Conservation (phyloP, 2,797 vertebrate species). For the Remorina albescens region DNA sequence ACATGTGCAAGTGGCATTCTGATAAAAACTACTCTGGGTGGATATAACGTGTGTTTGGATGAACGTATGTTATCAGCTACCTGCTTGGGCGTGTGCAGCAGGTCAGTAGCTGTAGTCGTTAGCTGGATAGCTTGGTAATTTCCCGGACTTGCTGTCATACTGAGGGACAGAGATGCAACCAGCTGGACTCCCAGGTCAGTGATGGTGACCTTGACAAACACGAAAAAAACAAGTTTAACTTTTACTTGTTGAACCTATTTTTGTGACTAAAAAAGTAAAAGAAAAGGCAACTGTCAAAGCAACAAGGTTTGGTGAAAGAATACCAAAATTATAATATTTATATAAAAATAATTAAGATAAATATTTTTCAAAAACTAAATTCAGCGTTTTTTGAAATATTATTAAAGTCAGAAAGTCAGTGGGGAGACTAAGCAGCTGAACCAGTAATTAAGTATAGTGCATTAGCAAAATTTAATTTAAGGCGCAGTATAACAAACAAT, state of each 20-base stretch:
- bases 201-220: conserved; percentile 87
- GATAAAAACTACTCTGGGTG: background rate
- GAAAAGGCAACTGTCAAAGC: background rate
- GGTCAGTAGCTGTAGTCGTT: conserved; percentile 88
- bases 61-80: conserved; percentile 69
- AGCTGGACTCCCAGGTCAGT: conserved; percentile 92
- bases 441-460: background rate
- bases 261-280: background rate
- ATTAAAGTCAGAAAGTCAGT: background rate
- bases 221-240: background rate
- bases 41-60: conserved; percentile 9
- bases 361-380: background rate
- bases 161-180: conserved; percentile 89
- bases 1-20: conserved; percentile 10
- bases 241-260: background rate
- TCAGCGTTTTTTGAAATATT: background rate
- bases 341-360: background rate
- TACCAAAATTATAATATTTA: background rate
- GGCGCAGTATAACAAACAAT: background rate
- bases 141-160: conserved; percentile 86
- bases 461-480: background rate
- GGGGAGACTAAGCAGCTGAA: background rate
- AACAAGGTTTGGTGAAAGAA: no score
- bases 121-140: conserved; percentile 89
- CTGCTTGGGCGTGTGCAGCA: conserved; percentile 91